Evolutionary conservation across 1,140 invertebrate genomes (phyloP), one percentile per base, ranked within the genome.

Genomic region (Drosophila burlai): DNA sequence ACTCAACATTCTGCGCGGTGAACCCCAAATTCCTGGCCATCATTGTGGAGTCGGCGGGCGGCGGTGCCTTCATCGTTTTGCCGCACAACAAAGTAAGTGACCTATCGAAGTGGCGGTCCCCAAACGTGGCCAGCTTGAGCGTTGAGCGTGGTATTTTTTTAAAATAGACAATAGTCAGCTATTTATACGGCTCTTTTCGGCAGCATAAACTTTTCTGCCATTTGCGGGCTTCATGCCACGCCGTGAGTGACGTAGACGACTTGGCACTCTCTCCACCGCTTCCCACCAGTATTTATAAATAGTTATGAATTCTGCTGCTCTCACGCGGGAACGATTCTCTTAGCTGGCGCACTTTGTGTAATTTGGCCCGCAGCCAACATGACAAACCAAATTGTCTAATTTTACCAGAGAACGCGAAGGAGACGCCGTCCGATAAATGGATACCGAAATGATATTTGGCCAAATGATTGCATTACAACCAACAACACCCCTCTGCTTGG

Each of bases 21-120:
- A 99, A 99, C 94, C 98, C 99, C 21, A 99, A 99, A 94, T 99
- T 99, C 94, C 94, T 99, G 80, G 99, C 99, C 66, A 98, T 99
- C 90, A 99, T 99, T 93, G 99, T 99, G 57, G 99, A 99, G 94
- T 98, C 98, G 50, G 98, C 98, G 54, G 99, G 99, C 63, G 99
- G 99, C 71, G 98, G 98, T 65, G 98, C 99, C 66, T 99, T 99
- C 94, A 97, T 99, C 89, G 99, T 99, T 63, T 94, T 99, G 83
- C 98, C 99, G 45, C 96, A 99, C 73, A 97, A 97, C 92, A 99
- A 99, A 96, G 98, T 99, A 94, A 92, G 86, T 89, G 72, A 62
- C 40, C 49, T 55, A 72, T 60, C 58, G 54, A 24, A 49, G 47
- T 47, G 94, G 94, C 92, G 31, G 18, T 34, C 29, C 40, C 40